These are phyloP conservation scores for Poecilia picta DNA, from an alignment of 2,797 vertebrate genomes.

Conservation along the genomic window DNA sequence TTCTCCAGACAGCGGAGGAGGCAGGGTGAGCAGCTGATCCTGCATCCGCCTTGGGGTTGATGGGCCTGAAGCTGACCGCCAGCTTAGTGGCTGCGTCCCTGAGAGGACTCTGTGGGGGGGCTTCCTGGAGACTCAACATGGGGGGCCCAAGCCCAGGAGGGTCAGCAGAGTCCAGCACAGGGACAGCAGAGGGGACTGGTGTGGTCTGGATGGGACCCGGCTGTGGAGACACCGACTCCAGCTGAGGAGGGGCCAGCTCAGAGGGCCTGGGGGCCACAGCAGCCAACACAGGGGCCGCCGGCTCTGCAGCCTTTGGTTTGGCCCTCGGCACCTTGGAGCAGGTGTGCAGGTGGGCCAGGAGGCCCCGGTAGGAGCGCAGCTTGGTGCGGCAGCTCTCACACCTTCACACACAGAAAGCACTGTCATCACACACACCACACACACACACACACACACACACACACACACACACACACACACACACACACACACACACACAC, in stretches of 20 bases:
- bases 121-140: conserved; percentile 29
- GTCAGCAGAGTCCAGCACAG: neutral
- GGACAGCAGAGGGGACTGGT: conserved; percentile 4
- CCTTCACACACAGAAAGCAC: conserved; percentile 60
- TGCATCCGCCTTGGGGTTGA: conserved; percentile 17
- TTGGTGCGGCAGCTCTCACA: conserved; percentile 94
- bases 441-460: no score
- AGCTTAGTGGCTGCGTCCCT: neutral
- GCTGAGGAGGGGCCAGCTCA: conserved; percentile 53
- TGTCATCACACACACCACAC: no score
- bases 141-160: conserved; percentile 1
- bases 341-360: conserved; percentile 93
- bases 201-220: conserved; percentile 61
- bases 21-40: conserved; percentile 64
- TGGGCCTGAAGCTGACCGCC: neutral
- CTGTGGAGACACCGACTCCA: conserved; percentile 40
- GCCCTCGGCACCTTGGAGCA: conserved; percentile 87
- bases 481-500: no score
- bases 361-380: conserved; percentile 90
- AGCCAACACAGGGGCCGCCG: neutral
- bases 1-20: conserved; percentile 87
- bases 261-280: conserved; percentile 47
- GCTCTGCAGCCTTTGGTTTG: conserved; percentile 62
- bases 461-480: no score
- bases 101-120: conserved; percentile 9